phyloP scores from a whole-genome alignment of 2,113 vertebrate species.

The Gila orcuttii region DNA sequence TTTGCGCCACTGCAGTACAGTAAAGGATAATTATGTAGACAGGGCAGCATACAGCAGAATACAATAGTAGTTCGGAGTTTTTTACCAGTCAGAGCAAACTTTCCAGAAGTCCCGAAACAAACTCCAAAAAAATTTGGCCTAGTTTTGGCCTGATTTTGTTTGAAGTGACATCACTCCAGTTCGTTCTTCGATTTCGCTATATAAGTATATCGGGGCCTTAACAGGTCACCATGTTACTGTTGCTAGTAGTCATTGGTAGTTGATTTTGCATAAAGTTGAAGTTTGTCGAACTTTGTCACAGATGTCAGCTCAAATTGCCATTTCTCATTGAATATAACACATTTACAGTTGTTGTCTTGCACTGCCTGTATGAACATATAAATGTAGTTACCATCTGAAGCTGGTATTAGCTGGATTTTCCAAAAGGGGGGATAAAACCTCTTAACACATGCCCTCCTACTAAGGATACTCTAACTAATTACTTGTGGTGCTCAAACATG shows the following conservation, averaged over 20 bases:
- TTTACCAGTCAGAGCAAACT: too few relatives aligned
- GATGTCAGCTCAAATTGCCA: not conserved
- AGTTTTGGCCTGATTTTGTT: too few relatives aligned
- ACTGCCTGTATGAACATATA: not conserved
- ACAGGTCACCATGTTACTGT: not conserved
- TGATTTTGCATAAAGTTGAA: not conserved
- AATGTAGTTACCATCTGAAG: not conserved
- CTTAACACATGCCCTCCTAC: conserved; percentile 50
- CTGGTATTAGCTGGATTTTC: conserved; percentile 25
- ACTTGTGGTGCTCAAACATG: conserved; percentile 77
- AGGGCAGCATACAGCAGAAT: too few relatives aligned
- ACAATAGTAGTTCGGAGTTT: too few relatives aligned
- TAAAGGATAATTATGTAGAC: too few relatives aligned
- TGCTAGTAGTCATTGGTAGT: not conserved
- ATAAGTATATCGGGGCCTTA: too few relatives aligned
- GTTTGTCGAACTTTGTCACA: not conserved
- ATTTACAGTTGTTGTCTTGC: not conserved
- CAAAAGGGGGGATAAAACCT: not conserved
- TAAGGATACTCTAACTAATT: conserved; percentile 75
- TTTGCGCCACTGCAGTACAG: too few relatives aligned
- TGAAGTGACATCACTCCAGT: too few relatives aligned
- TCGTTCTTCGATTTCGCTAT: too few relatives aligned
- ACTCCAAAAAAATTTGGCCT: too few relatives aligned
- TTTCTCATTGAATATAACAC: not conserved
- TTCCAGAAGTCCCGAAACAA: too few relatives aligned